Conservation (phyloP, 2,888 invertebrate species). For the Drosophila buzzatii region DNA sequence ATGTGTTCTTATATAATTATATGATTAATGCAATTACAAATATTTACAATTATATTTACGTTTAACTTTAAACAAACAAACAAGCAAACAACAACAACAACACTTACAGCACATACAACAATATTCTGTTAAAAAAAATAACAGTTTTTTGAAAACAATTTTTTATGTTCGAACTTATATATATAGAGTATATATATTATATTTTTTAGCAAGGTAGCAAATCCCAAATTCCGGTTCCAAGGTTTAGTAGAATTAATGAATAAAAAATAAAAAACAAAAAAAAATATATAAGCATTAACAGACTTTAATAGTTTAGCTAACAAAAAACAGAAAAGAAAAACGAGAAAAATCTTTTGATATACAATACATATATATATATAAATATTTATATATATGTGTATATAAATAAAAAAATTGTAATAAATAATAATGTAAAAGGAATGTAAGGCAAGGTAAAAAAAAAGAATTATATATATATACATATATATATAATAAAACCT, state of each 20-base stretch:
- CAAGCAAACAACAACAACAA: slow-evolving; percentile 25
- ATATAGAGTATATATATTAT: slow-evolving; percentile 16
- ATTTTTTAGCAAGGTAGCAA: slow-evolving; percentile 47
- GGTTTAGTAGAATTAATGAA: slow-evolving; percentile 63
- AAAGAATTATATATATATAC: background rate
- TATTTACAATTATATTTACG: slow-evolving; percentile 64
- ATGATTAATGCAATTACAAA: slow-evolving; percentile 70
- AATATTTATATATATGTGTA: slow-evolving; percentile 17
- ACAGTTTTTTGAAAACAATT: slow-evolving; percentile 19
- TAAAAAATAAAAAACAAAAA: slow-evolving; percentile 2
- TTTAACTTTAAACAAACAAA: slow-evolving; percentile 53
- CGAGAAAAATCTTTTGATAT: slow-evolving; percentile 56
- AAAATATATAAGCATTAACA: slow-evolving; percentile 55
- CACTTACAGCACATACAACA: slow-evolving; percentile 26
- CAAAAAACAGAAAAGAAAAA: slow-evolving; percentile 17
- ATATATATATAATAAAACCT: slow-evolving; percentile 30
- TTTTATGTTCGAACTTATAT: slow-evolving; percentile 25
- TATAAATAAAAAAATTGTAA: slow-evolving; percentile 33
- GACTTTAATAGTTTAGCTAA: slow-evolving; percentile 63
- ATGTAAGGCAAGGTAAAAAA: slow-evolving; percentile 21
- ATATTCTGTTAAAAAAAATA: slow-evolving; percentile 16
- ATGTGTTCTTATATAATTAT: slow-evolving; percentile 76
- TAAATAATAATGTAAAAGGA: slow-evolving; percentile 39
- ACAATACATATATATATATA: slow-evolving; percentile 43
- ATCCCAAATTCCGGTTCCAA: slow-evolving; percentile 76